phyloP scores from a whole-genome alignment of 2,113 vertebrate genomes.

The Balaeniceps rex region DNA sequence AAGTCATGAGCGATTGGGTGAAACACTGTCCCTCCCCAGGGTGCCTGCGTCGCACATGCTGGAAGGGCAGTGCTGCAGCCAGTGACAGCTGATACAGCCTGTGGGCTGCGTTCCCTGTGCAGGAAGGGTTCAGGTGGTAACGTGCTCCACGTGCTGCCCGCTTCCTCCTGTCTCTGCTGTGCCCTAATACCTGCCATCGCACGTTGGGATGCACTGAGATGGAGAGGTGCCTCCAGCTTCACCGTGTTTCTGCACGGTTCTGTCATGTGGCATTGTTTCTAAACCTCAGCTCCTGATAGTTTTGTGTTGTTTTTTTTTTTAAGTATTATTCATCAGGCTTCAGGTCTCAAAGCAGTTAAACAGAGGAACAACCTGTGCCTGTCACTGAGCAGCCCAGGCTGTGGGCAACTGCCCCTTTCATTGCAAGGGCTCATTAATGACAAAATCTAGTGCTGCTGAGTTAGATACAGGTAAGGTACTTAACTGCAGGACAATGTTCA shows the following conservation, averaged over 20 bases:
- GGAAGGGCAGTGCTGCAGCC: background rate
- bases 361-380: background rate
- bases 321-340: background rate
- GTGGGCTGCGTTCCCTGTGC: rapidly evolving
- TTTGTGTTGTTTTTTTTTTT: background rate
- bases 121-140: background rate
- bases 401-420: background rate
- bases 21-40: background rate
- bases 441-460: background rate
- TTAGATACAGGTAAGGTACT: background rate
- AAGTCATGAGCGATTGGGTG: rapidly evolving
- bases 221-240: background rate
- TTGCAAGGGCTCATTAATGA: background rate
- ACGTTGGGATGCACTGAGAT: background rate
- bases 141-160: rapidly evolving
- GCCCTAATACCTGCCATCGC: background rate
- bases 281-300: background rate
- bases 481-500: background rate
- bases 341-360: background rate
- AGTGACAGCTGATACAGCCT: rapidly evolving
- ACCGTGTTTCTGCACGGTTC: background rate
- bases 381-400: background rate
- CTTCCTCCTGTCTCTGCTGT: background rate
- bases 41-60: background rate
- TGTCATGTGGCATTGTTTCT: background rate